Evolutionary conservation across 2,888 invertebrate species (phyloP).

Genomic region (Cylloceria caligata): DNA sequence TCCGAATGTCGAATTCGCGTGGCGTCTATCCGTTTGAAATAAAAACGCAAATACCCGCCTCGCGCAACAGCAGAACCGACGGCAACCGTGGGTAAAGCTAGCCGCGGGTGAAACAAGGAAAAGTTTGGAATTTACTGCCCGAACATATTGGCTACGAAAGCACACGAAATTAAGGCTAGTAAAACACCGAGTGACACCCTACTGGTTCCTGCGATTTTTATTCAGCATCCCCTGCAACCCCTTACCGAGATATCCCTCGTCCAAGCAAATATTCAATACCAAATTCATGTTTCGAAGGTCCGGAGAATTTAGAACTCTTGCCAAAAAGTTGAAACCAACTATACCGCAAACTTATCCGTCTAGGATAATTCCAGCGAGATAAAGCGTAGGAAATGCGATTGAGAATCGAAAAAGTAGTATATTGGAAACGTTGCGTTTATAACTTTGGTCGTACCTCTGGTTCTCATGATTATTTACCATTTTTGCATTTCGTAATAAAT

Average conservation of each 20-base stretch:
- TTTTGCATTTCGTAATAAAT: constrained; percentile 17
- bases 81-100: constrained; percentile 52
- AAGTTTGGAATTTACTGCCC: constrained; percentile 83
- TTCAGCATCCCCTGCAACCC: constrained; percentile 15
- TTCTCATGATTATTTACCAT: constrained; percentile 5
- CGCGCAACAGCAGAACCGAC: constrained; percentile 50
- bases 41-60: constrained; percentile 52
- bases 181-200: constrained; percentile 82
- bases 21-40: constrained; percentile 72
- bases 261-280: constrained; percentile 69
- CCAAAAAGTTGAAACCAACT: constrained; percentile 63
- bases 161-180: constrained; percentile 84
- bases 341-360: constrained; percentile 50
- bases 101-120: constrained; percentile 72
- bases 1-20: constrained; percentile 70
- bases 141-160: constrained; percentile 83
- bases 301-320: constrained; percentile 59
- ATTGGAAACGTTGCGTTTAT: neutral
- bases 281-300: constrained; percentile 57
- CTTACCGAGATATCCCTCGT: constrained; percentile 50
- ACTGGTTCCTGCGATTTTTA: constrained; percentile 62
- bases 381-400: neutral
- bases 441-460: neutral
- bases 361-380: constrained; percentile 45
- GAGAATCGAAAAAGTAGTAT: neutral